A percentile compares a stretch with the other conserved stretches of the same genome.
These are phyloP conservation scores for Syndactyla subalaris DNA, from an alignment of 2,797 vertebrate species.

Conservation along the genomic window DNA sequence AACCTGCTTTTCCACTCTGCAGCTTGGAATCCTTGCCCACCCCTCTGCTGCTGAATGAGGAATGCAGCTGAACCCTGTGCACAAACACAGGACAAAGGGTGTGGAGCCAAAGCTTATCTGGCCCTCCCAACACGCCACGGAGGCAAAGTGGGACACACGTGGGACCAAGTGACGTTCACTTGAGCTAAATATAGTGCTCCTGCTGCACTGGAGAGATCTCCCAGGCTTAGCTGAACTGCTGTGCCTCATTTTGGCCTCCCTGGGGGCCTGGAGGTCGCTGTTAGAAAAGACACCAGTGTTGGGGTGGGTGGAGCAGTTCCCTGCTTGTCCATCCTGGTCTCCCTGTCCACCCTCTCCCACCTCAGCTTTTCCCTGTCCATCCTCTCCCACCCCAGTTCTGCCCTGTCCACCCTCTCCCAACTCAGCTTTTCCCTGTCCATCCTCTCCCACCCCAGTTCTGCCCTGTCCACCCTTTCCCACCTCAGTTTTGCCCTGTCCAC, in stretches of 20 bases:
- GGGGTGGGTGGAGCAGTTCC: neutral
- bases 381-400: neutral
- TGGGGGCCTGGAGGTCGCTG: neutral
- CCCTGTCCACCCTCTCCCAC: neutral
- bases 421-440: no score
- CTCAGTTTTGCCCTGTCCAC: neutral
- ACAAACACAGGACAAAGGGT: neutral
- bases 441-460: no score
- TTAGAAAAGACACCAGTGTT: neutral
- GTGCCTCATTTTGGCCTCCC: neutral
- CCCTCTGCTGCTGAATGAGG: neutral
- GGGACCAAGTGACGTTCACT: neutral
- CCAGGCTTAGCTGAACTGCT: neutral
- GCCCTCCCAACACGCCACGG: neutral
- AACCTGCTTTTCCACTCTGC: neutral
- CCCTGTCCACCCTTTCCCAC: neutral
- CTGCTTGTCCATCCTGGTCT: neutral
- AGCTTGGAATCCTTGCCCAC: neutral
- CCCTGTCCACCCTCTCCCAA: no score
- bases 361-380: neutral
- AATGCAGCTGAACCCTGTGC: no score
- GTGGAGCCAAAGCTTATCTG: slow-evolving; percentile 8
- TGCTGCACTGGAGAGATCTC: neutral
- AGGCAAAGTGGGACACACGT: neutral
- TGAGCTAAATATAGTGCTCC: neutral